Base-by-base conservation (phyloP, 2,888 invertebrate species). In the Lydus trimaculatus region DNA sequence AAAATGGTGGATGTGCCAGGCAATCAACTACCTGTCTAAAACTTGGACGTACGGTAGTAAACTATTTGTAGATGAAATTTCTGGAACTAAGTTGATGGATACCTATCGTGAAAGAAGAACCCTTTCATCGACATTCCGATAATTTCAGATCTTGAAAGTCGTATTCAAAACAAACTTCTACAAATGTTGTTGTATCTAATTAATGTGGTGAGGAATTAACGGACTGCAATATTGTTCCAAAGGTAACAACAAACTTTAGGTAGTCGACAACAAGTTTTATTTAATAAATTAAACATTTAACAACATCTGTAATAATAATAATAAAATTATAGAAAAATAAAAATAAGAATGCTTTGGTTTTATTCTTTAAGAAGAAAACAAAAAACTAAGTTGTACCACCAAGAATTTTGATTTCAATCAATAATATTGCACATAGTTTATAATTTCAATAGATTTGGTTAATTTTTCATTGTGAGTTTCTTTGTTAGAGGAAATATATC, bases 301-400 rank as follows among this genome's bases (percentile, higher is more conserved):
- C 52, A 52, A 52, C 4, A 48, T 20, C 9, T 9, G 20, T 48
- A 48, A 20, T 48, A 20, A 23, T 48, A 48, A 48, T 52, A 23
- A 52, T 52, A 52, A 52, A 52, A 52, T 52, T 52, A 52, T 52
- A 52, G 23, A 52, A 48, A 48, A 48, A 52, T 52, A 52, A 52
- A 52, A 23, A 52, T 4, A 52, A 52, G 6, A 52, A 52, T 6
- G 6, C 25, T 52, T 52, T 52, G 23, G 52, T 13, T 25, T 25
- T 7, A n/a, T 11, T 2, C 9, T 48, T 2, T 20, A 9, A 20
- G 11, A 20, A n/a, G 8, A 8, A 17, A 23, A 9, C 6, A 23
- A 52, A 52, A 52, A 48, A 20, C 8, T 48, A 48, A 48, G 43
- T 52, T 52, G 52, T 23, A 52, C 11, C 20, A n/a, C 1, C 6